These are phyloP conservation scores for Hestina assimilis DNA, from an alignment of 1,140 invertebrate species.

Conservation along the genomic window DNA sequence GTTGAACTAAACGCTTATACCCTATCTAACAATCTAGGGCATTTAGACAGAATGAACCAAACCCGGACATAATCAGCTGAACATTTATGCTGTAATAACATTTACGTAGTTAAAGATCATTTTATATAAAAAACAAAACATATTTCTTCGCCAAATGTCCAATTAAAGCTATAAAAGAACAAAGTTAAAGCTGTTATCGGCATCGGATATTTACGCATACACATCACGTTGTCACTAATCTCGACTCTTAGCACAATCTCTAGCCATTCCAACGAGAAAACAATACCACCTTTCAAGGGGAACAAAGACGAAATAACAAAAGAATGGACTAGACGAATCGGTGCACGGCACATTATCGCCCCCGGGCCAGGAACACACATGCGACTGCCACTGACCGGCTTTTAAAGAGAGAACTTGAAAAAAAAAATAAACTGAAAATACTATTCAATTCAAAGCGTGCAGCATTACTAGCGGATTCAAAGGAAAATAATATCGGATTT, in stretches of 20 bases:
- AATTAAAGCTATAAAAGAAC: not conserved
- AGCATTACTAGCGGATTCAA: slow-evolving; percentile 32
- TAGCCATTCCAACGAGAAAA: slow-evolving; percentile 60
- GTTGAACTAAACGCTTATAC: slow-evolving; percentile 28
- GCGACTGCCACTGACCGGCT: slow-evolving; percentile 38
- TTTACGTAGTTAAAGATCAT: not conserved
- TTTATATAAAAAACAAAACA: not conserved
- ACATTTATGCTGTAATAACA: not conserved
- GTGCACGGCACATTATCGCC: slow-evolving; percentile 60
- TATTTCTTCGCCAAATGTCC: not conserved
- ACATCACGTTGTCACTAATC: slow-evolving; percentile 69
- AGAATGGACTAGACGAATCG: slow-evolving; percentile 63
- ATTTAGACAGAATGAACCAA: slow-evolving; percentile 18
- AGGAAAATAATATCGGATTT: slow-evolving; percentile 35
- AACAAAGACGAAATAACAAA: slow-evolving; percentile 73
- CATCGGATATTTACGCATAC: slow-evolving; percentile 36
- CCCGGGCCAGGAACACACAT: slow-evolving; percentile 43
- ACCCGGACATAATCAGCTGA: slow-evolving; percentile 2
- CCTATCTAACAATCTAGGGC: slow-evolving; percentile 14
- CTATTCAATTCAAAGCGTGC: slow-evolving; percentile 32
- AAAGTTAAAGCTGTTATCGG: slow-evolving; percentile 2
- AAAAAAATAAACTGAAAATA: slow-evolving; percentile 35
- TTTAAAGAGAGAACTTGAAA: slow-evolving; percentile 40
- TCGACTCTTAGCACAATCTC: slow-evolving; percentile 70
- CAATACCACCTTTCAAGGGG: slow-evolving; percentile 67